These are phyloP conservation scores for Mystacornis crossleyi DNA, from an alignment of 2,113 vertebrate genomes.

Conservation along the genomic window DNA sequence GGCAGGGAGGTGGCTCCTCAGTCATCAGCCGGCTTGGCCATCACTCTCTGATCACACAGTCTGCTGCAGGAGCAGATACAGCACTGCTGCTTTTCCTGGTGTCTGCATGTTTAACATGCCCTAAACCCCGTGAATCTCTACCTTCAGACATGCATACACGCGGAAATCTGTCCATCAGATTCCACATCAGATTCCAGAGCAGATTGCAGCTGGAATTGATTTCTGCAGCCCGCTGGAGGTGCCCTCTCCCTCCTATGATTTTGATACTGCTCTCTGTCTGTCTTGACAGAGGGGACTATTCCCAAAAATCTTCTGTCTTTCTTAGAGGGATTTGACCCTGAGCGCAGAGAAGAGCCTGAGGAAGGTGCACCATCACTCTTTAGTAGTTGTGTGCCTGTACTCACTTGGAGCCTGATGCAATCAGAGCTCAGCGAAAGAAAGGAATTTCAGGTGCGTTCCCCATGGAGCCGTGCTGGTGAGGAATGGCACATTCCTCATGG, in stretches of 20 bases:
- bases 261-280: background rate
- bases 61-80: background rate
- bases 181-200: background rate
- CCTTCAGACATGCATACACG: background rate
- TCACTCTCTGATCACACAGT: background rate
- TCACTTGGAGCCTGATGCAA: no score
- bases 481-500: background rate
- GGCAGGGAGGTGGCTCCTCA: background rate
- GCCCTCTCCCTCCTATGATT: background rate
- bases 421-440: background rate
- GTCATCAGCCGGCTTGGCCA: background rate
- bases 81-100: background rate
- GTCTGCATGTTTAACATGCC: background rate
- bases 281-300: background rate
- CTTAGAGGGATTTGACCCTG: background rate
- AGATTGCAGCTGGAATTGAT: background rate
- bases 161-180: background rate
- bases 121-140: fast-evolving
- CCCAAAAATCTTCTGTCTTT: background rate
- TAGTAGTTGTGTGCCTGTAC: background rate
- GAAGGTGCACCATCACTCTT: background rate
- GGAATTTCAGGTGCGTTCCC: background rate
- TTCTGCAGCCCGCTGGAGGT: background rate
- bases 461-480: background rate
- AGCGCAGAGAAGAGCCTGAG: background rate